These are phyloP conservation scores for Solen grandis DNA, from an alignment of 1,140 invertebrate genomes.

Conservation along the genomic window DNA sequence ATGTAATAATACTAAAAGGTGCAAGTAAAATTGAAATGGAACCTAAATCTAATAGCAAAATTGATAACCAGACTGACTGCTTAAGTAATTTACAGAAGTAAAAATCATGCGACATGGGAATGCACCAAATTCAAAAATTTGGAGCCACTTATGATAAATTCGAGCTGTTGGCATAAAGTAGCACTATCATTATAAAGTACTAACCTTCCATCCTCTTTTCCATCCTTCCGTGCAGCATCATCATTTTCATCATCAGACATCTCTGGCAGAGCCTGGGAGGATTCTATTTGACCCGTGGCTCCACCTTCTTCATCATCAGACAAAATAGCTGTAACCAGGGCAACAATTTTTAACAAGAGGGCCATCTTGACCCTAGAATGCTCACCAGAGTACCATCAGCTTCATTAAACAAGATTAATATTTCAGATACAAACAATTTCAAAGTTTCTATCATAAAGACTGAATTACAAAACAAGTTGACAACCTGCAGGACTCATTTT, in stretches of 20 bases:
- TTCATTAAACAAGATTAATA: not conserved
- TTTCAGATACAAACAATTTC: too few relatives aligned
- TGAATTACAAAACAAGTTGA: not conserved
- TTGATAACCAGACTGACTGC: too few relatives aligned
- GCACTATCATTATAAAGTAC: too few relatives aligned
- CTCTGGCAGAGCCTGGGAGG: constrained; percentile 53
- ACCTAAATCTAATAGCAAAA: too few relatives aligned
- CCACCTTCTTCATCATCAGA: constrained; percentile 75
- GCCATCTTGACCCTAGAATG: too few relatives aligned
- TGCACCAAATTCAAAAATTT: too few relatives aligned
- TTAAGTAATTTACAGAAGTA: too few relatives aligned
- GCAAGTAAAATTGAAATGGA: too few relatives aligned
- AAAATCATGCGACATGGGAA: too few relatives aligned
- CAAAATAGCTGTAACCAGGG: constrained; percentile 61
- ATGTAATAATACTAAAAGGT: too few relatives aligned
- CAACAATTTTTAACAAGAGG: not conserved
- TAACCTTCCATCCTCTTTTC: constrained; percentile 38
- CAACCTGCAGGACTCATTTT: not conserved
- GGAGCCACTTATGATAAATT: too few relatives aligned
- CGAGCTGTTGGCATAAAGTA: too few relatives aligned
- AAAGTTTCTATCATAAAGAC: not conserved
- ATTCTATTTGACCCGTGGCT: constrained; percentile 43
- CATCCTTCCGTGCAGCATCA: constrained; percentile 55
- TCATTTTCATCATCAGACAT: constrained; percentile 76
- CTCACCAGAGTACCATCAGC: not conserved